Base-by-base conservation (phyloP, 2,888 invertebrate species). In the Thelaira solivaga region DNA sequence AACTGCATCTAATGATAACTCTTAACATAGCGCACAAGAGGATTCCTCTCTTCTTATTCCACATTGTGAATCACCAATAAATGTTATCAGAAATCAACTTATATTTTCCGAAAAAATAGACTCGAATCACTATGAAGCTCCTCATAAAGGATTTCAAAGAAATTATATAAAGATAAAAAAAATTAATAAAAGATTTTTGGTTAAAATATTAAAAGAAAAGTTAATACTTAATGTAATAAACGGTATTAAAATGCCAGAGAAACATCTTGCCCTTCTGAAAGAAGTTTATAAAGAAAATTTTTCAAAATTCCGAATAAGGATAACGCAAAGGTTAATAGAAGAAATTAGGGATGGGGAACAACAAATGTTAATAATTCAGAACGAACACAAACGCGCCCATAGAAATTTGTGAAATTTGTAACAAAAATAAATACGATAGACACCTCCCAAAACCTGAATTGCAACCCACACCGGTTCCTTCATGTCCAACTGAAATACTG, bases 401-500 rank as follows among this genome's bases (percentile, higher is more conserved):
- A n/a, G n/a, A n/a, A n/a, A 13, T 13, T 2, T 36, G 36, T 5
- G 11, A 36, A 36, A 36, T 36, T 13, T 36, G 13, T 61, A 62
- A n/a, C n/a, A n/a, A n/a, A n/a, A n/a, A n/a, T n/a, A n/a, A n/a
- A n/a, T n/a, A n/a, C n/a, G n/a, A n/a, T n/a, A n/a, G n/a, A n/a
- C n/a, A n/a, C n/a, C n/a, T n/a, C n/a, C n/a, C n/a, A n/a, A n/a
- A n/a, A n/a, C n/a, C n/a, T n/a, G n/a, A n/a, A n/a, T n/a, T n/a
- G n/a, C n/a, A n/a, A n/a, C n/a, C n/a, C n/a, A n/a, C n/a, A n/a
- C n/a, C n/a, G n/a, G n/a, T n/a, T n/a, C 16, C 53, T n/a, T n/a
- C 31, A 8, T 76, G 5, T 65, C 73, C 7, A 73, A 51, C 20
- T 61, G 79, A n/a, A 61, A 59, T 65, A 39, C 47, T 5, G 65